Conservation (phyloP, 2,888 invertebrate species). For the Tachina lurida region DNA sequence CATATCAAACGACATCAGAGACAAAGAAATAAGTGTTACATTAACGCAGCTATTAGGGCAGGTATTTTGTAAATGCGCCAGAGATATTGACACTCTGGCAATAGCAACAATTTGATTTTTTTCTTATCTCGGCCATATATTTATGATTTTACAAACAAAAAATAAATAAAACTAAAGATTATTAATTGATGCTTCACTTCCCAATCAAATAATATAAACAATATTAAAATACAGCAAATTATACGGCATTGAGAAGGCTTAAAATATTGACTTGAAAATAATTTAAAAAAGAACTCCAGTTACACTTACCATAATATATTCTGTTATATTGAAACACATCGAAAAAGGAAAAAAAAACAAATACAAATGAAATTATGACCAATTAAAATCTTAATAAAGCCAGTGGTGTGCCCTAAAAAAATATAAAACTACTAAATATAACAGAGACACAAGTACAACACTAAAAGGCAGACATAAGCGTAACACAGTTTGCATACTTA, state of each 20-base stretch:
- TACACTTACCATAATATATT: too few relatives aligned
- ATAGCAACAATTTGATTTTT: background rate
- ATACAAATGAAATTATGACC: slow-evolving; percentile 18
- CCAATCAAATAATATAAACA: slow-evolving; percentile 27
- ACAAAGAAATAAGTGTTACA: slow-evolving; percentile 57
- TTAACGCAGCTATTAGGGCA: slow-evolving; percentile 48
- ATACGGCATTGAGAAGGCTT: too few relatives aligned
- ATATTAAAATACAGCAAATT: background rate
- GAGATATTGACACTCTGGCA: slow-evolving; percentile 19
- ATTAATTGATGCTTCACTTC: slow-evolving; percentile 47
- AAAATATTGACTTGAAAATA: too few relatives aligned
- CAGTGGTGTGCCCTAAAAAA: slow-evolving; percentile 43
- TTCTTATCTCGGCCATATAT: background rate
- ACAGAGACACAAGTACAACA: slow-evolving; percentile 37
- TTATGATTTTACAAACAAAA: background rate
- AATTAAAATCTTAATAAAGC: slow-evolving; percentile 5
- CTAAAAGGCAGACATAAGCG: slow-evolving; percentile 36
- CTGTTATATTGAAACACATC: background rate
- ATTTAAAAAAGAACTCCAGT: too few relatives aligned
- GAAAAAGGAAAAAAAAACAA: background rate
- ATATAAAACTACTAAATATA: slow-evolving; percentile 34
- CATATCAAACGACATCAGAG: slow-evolving; percentile 34
- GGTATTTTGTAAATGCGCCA: slow-evolving; percentile 39
- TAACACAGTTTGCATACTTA: slow-evolving; percentile 69
- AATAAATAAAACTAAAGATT: background rate